Conservation (phyloP, 2,888 invertebrate species). For the Tupiocoris notatus region DNA sequence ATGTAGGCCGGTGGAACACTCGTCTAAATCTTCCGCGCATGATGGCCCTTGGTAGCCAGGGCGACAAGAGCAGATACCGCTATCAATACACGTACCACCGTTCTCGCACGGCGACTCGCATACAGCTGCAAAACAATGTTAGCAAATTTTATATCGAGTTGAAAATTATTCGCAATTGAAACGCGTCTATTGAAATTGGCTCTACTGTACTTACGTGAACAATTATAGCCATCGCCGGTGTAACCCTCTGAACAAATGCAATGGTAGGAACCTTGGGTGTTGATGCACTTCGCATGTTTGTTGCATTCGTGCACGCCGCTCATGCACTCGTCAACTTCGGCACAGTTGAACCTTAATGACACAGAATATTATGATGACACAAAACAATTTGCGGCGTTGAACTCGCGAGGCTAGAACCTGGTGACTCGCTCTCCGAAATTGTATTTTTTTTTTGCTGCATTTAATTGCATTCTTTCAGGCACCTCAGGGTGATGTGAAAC, state of each 20-base stretch:
- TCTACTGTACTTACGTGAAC: slow-evolving; percentile 73
- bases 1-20: slow-evolving; percentile 70
- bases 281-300: slow-evolving; percentile 72
- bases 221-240: slow-evolving; percentile 73
- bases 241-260: slow-evolving; percentile 73
- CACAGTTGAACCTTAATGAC: slow-evolving; percentile 68
- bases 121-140: slow-evolving; percentile 68
- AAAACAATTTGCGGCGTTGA: no score
- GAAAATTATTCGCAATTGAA: no score
- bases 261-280: slow-evolving; percentile 77
- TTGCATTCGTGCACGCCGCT: slow-evolving; percentile 72
- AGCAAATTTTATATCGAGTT: no score
- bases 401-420: no score
- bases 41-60: slow-evolving; percentile 77
- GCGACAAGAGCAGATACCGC: slow-evolving; percentile 75
- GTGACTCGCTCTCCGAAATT: no score
- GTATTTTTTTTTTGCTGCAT: no score
- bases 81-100: slow-evolving; percentile 76
- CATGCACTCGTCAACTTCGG: slow-evolving; percentile 77
- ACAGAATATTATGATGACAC: no score
- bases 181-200: neutral
- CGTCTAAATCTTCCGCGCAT: slow-evolving; percentile 85
- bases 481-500: no score
- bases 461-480: neutral
- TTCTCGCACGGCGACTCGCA: slow-evolving; percentile 79